phyloP scores from a whole-genome alignment of 2,888 invertebrate genomes.

The Liodrosophila aerea region DNA sequence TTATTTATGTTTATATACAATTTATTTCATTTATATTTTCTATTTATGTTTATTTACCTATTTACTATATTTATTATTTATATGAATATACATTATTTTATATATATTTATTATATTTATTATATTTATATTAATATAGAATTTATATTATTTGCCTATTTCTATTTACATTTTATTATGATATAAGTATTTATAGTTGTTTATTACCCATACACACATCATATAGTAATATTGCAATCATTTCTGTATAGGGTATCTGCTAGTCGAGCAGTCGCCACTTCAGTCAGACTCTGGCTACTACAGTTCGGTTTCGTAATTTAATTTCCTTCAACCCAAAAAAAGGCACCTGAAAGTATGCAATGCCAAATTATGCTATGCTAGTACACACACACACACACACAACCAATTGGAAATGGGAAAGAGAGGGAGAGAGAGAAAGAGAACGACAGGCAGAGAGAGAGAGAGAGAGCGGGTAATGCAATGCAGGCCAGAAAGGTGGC shows the following conservation, averaged over 20 bases:
- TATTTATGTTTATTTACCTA: no score
- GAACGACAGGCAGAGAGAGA: neutral
- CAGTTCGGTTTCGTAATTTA: conserved; percentile 56
- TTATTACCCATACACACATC: no score
- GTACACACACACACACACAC: conserved; percentile 10
- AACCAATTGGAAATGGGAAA: neutral
- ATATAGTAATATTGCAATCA: no score
- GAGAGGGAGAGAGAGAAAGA: neutral
- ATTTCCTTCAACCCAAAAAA: conserved; percentile 37
- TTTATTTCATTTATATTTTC: no score
- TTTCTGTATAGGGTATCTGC: conserved; percentile 19
- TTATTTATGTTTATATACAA: no score
- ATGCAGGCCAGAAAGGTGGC: conserved; percentile 21
- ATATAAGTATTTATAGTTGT: no score
- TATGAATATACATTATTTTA: no score
- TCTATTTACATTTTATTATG: no score
- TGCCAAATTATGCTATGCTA: conserved; percentile 65
- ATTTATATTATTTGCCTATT: no score
- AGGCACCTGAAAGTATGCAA: conserved; percentile 69
- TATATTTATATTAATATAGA: no score
- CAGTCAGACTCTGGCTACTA: neutral
- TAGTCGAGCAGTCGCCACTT: neutral
- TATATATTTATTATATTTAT: no score
- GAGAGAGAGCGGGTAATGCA: conserved; percentile 19
- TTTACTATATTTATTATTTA: no score